A percentile compares a stretch with the other conserved stretches of the same genome.
phyloP scores from a whole-genome alignment of 2,888 invertebrate species.

The Crocallis elinguaria region DNA sequence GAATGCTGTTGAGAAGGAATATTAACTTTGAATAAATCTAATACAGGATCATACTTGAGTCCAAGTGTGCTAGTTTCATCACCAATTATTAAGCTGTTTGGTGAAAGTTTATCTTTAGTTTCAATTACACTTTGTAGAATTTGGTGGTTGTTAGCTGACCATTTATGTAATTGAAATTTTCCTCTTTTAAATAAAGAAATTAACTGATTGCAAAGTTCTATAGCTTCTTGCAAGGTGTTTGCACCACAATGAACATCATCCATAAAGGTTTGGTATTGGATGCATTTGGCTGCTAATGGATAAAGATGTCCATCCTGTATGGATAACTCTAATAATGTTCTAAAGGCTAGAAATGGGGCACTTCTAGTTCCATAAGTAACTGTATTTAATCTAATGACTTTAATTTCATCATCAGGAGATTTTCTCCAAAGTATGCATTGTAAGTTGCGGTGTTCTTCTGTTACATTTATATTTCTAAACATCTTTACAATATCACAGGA shows the following conservation, averaged over 20 bases:
- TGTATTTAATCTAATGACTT: too few species aligned
- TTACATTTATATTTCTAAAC: constrained; percentile 3
- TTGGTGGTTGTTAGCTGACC: constrained; percentile 1
- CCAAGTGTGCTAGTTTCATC: constrained; percentile 7
- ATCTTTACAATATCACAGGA: too few species aligned
- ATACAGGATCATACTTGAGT: neutral
- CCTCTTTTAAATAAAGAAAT: too few species aligned
- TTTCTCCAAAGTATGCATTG: constrained; percentile 5
- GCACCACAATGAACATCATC: constrained; percentile 1
- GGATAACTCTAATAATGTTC: too few species aligned
- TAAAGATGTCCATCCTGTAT: too few species aligned
- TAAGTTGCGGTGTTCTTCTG: neutral
- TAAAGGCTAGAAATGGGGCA: too few species aligned
- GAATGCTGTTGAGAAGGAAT: neutral
- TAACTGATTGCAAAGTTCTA: too few species aligned
- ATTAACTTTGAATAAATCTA: neutral
- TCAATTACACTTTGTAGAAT: neutral
- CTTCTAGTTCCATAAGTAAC: too few species aligned
- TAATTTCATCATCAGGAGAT: too few species aligned
- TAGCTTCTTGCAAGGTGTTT: too few species aligned
- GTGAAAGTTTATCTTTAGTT: neutral
- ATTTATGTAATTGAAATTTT: constrained; percentile 12
- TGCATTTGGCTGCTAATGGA: neutral
- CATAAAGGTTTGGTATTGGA: neutral
- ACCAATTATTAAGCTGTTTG: constrained; percentile 1